These are phyloP conservation scores for Parnassius orleans DNA, from an alignment of 2,888 invertebrate genomes.

Conservation along the genomic window DNA sequence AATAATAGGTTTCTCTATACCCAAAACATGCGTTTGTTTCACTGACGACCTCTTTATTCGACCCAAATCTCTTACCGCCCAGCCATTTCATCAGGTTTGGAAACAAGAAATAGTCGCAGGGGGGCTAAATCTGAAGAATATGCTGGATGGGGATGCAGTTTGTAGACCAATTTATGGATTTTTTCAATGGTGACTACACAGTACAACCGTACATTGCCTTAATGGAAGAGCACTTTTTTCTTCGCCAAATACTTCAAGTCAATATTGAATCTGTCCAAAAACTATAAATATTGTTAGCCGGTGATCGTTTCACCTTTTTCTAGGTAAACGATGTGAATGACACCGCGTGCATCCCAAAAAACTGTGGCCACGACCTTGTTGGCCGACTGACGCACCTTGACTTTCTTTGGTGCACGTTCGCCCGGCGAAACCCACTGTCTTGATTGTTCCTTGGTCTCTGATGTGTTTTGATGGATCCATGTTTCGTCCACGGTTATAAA, in stretches of 20 bases:
- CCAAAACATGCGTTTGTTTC: too few species aligned
- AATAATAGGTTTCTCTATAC: too few species aligned
- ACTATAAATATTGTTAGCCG: neutral
- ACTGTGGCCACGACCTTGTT: conserved; percentile 33
- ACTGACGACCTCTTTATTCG: too few species aligned
- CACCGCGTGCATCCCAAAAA: conserved; percentile 24
- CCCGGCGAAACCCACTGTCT: conserved; percentile 34
- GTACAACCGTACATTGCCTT: neutral
- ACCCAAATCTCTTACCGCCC: neutral
- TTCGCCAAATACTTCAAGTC: neutral
- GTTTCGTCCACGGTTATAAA: conserved; percentile 30
- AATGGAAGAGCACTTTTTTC: neutral
- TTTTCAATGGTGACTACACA: neutral
- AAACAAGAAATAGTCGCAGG: neutral
- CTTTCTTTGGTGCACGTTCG: conserved; percentile 37
- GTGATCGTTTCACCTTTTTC: conserved; percentile 10
- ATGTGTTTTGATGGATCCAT: conserved; percentile 37
- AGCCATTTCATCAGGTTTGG: neutral
- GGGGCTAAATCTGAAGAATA: neutral
- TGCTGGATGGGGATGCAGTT: neutral
- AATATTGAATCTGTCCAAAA: conserved; percentile 13
- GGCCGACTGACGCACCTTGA: conserved; percentile 31
- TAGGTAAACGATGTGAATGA: conserved; percentile 23
- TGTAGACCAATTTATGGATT: neutral
- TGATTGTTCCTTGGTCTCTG: conserved; percentile 30